Percentiles rank a stretch among this genome's conserved stretches.
phyloP scores from a whole-genome alignment of 2,888 invertebrate genomes.

The Meliscaeva auricollis region DNA sequence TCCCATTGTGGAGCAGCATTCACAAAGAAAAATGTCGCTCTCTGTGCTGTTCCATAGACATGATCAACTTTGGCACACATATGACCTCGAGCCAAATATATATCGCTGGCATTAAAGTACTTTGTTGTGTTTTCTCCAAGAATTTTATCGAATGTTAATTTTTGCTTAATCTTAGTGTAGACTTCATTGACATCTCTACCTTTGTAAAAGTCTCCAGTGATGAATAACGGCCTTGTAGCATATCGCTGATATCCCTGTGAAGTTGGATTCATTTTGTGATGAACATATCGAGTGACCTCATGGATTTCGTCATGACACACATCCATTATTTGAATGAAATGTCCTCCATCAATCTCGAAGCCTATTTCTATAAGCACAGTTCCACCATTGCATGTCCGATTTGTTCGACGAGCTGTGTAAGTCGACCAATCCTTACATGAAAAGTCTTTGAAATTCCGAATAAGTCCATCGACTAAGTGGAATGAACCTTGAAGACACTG shows the following conservation, averaged over 20 bases:
- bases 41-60: constrained; percentile 85
- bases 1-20: constrained; percentile 86
- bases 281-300: constrained; percentile 83
- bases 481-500: constrained; percentile 79
- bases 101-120: constrained; percentile 79
- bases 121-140: constrained; percentile 80
- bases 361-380: constrained; percentile 82
- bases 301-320: constrained; percentile 83
- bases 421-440: constrained; percentile 80
- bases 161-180: constrained; percentile 82
- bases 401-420: constrained; percentile 79
- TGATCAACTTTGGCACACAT: constrained; percentile 85
- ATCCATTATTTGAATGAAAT: constrained; percentile 82
- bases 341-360: constrained; percentile 80
- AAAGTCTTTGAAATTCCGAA: constrained; percentile 80
- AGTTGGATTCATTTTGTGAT: constrained; percentile 82
- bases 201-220: constrained; percentile 81
- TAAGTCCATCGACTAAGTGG: constrained; percentile 78
- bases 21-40: constrained; percentile 85
- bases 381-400: constrained; percentile 80
- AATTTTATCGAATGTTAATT: constrained; percentile 81
- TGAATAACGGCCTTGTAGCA: constrained; percentile 81
- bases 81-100: constrained; percentile 85
- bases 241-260: constrained; percentile 83
- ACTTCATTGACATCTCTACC: constrained; percentile 80